Percentiles rank a stretch among this genome's conserved stretches.
These are phyloP conservation scores for Temnothorax unifasciatus DNA, from an alignment of 2,888 invertebrate species.

Conservation along the genomic window DNA sequence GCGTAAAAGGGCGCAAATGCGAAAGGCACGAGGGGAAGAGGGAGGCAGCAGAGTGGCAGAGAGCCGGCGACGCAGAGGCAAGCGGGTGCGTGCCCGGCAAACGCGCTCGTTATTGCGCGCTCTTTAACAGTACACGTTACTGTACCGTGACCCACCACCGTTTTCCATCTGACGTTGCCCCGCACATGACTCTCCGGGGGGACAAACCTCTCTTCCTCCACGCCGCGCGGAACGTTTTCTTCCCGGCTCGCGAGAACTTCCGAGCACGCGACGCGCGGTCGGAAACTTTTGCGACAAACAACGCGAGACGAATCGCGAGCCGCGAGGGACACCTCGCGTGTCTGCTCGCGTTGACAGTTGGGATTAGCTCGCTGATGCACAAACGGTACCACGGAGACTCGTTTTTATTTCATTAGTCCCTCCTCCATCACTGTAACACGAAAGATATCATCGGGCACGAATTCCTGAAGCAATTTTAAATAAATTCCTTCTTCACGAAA, in stretches of 20 bases:
- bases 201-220: conserved; percentile 47
- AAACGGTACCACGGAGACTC: neutral
- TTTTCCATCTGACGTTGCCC: conserved; percentile 78
- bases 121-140: conserved; percentile 83
- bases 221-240: conserved; percentile 16
- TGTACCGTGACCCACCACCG: conserved; percentile 80
- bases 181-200: conserved; percentile 45
- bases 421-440: neutral
- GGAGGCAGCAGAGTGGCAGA: neutral
- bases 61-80: conserved; percentile 16
- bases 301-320: conserved; percentile 58
- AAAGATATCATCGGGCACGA: neutral
- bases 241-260: conserved; percentile 40
- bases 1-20: conserved; percentile 49
- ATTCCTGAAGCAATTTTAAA: neutral
- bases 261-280: conserved; percentile 40
- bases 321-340: neutral
- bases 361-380: conserved; percentile 11
- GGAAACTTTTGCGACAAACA: conserved; percentile 51
- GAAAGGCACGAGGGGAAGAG: conserved; percentile 6
- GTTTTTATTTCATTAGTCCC: conserved; percentile 30
- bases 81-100: conserved; percentile 52
- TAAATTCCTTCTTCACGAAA: neutral
- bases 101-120: conserved; percentile 61
- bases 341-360: conserved; percentile 10